Evolutionary conservation across 2,888 invertebrate species (phyloP).

Genomic region (Habroteleia sp.): DNA sequence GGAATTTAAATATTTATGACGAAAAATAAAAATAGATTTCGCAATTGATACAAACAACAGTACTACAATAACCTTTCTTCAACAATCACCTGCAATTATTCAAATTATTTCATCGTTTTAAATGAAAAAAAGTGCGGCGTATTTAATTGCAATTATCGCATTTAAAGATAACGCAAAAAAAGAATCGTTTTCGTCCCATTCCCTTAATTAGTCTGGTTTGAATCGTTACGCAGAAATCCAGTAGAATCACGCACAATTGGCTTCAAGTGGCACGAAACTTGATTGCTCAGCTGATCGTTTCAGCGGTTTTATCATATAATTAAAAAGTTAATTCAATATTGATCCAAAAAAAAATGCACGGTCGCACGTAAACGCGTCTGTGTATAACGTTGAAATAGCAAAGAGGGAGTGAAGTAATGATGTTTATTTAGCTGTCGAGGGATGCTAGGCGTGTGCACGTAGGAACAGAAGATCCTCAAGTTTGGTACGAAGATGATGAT

Average conservation of each 20-base stretch:
- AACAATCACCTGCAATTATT: neutral
- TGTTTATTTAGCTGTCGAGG: constrained; percentile 76
- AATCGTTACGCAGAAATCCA: neutral
- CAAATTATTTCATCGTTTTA: too few species aligned
- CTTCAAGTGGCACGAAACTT: too few species aligned
- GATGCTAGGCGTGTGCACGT: constrained; percentile 65
- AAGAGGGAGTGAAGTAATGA: constrained; percentile 72
- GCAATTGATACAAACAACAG: neutral
- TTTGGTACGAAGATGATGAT: constrained; percentile 70
- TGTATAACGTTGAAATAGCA: constrained; percentile 38
- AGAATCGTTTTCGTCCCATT: neutral
- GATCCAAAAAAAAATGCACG: constrained; percentile 6
- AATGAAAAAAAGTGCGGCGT: too few species aligned
- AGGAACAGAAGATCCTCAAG: constrained; percentile 68
- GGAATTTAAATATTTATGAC: constrained; percentile 7
- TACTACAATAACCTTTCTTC: neutral
- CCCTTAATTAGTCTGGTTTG: neutral
- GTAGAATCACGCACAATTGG: neutral
- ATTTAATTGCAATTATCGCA: too few species aligned
- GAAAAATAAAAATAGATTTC: constrained; percentile 17
- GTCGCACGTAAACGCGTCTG: neutral
- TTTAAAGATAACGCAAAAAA: too few species aligned
- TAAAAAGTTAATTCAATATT: constrained; percentile 24
- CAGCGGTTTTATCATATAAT: constrained; percentile 11
- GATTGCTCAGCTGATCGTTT: neutral